Percentiles rank a stretch among this genome's conserved stretches.
phyloP scores from a whole-genome alignment of 2,113 vertebrate species.

The Hippopotamus amphibius region DNA sequence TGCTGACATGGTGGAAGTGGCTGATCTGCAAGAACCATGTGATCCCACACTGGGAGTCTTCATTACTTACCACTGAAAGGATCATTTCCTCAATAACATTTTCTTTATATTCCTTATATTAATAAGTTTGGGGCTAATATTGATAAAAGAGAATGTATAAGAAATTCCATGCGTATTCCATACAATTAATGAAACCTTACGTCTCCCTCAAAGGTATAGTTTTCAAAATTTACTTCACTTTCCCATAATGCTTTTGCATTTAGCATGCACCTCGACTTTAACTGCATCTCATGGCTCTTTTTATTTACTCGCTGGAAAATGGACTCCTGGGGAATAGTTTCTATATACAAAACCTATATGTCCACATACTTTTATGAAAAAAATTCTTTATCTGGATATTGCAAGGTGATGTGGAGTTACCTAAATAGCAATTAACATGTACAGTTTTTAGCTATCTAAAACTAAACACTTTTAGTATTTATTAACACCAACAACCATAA shows the following conservation, averaged over 20 bases:
- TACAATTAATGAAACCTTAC: not conserved
- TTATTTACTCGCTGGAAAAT: not conserved
- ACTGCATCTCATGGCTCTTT: not conserved
- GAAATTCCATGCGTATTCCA: not conserved
- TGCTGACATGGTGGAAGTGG: not conserved
- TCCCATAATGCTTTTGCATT: not conserved
- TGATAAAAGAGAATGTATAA: not conserved
- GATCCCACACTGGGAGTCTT: not conserved
- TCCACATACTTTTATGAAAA: not conserved
- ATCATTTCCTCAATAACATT: not conserved
- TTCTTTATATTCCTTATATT: not conserved
- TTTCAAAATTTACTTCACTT: not conserved
- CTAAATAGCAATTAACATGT: not conserved
- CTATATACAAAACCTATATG: not conserved
- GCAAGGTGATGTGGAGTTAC: not conserved
- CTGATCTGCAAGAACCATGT: not conserved
- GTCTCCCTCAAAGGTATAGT: not conserved
- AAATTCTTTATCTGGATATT: not conserved
- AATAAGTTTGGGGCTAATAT: not conserved
- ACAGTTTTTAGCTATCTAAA: constrained; percentile 19
- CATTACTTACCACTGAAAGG: not conserved
- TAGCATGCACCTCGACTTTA: not conserved
- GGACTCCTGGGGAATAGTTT: not conserved
- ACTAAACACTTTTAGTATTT: not conserved
- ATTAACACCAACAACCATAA: not conserved